Evolutionary conservation across 1,140 invertebrate genomes (phyloP).

Genomic region (Drosophila subpulchrella): DNA sequence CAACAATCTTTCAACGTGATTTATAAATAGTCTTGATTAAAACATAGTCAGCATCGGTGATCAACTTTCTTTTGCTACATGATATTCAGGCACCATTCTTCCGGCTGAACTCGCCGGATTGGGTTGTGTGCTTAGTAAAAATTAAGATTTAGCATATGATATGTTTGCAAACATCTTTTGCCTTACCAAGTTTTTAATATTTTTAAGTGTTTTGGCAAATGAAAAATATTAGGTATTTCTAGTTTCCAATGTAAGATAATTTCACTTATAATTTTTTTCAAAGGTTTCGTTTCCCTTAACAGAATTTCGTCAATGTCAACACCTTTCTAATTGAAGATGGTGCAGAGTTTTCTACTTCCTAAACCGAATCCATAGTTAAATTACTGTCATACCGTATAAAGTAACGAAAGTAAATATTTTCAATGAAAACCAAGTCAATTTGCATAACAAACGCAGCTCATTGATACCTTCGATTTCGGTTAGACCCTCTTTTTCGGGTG

Average conservation of each 20-base stretch:
- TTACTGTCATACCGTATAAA: conserved; percentile 43
- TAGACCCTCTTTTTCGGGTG: conserved; percentile 33
- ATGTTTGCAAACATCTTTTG: too few species aligned
- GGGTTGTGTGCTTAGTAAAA: too few species aligned
- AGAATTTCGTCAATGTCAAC: background rate
- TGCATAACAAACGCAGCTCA: conserved; percentile 59
- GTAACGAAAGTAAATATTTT: conserved; percentile 78
- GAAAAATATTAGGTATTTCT: too few species aligned
- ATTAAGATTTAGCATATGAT: too few species aligned
- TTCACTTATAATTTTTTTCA: background rate
- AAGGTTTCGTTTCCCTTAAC: background rate
- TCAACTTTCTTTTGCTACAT: background rate
- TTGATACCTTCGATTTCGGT: conserved; percentile 34
- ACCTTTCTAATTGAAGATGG: conserved; percentile 18
- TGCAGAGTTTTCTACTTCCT: conserved; percentile 48
- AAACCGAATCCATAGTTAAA: conserved; percentile 21
- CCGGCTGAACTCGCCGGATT: too few species aligned
- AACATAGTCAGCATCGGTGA: background rate
- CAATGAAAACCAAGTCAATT: conserved; percentile 67
- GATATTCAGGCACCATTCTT: background rate
- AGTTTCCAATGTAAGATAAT: too few species aligned
- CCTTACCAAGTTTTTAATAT: too few species aligned
- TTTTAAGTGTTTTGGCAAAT: too few species aligned
- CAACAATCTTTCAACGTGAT: background rate
- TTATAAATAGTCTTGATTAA: too few species aligned